Evolutionary conservation across 2,888 invertebrate species (phyloP).

Genomic region (Acronicta psi): DNA sequence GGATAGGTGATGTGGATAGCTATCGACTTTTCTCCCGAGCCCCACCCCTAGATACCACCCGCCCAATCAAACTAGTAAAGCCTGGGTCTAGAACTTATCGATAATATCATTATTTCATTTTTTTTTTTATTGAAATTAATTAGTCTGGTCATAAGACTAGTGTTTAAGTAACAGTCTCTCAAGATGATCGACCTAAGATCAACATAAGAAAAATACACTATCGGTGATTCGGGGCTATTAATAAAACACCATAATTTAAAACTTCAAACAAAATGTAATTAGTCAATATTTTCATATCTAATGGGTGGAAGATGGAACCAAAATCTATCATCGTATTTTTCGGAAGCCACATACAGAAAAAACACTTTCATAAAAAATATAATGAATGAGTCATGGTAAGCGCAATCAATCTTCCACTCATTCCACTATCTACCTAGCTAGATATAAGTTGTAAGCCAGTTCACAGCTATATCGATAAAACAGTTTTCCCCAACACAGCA

Average conservation of each 20-base stretch:
- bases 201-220: too few species aligned
- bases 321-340: too few species aligned
- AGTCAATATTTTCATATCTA: too few species aligned
- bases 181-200: too few species aligned
- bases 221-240: too few species aligned
- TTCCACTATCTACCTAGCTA: slow-evolving; percentile 5
- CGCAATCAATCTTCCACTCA: slow-evolving; percentile 16
- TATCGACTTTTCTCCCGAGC: slow-evolving; percentile 84
- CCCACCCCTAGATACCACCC: slow-evolving; percentile 69
- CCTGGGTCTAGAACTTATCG: slow-evolving; percentile 40
- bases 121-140: neutral
- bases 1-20: slow-evolving; percentile 55
- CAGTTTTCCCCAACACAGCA: slow-evolving; percentile 55
- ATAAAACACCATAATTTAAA: too few species aligned
- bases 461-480: slow-evolving; percentile 57
- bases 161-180: too few species aligned
- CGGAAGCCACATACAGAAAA: too few species aligned
- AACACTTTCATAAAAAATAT: too few species aligned
- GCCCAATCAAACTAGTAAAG: slow-evolving; percentile 79
- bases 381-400: neutral
- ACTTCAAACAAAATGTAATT: too few species aligned
- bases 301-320: too few species aligned
- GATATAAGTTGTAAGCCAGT: slow-evolving; percentile 24
- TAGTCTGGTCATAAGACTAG: too few species aligned
- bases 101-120: slow-evolving; percentile 31